Base-by-base conservation (phyloP, 2,797 vertebrate genomes). In the Anguilla marmorata region DNA sequence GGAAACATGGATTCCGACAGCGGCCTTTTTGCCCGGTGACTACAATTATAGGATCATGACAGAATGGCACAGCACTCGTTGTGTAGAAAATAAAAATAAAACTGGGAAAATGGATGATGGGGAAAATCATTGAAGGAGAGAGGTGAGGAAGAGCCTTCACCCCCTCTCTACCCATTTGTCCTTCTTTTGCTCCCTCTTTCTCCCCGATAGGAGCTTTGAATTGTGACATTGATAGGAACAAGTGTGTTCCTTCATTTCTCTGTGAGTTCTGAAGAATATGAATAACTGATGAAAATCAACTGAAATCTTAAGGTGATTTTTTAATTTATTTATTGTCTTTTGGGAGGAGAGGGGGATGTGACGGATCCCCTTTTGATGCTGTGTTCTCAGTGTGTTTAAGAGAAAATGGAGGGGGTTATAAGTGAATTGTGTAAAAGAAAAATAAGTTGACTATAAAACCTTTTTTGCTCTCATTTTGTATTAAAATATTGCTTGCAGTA, bases 401-500 rank as follows among this genome's bases (percentile, higher is more conserved):
- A 93, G n/a, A 90, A 90, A 52, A 90, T 87, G 90, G 88, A 87
- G 76, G 87, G 58, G 90, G 52, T 72, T 56, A 92, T 30, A 91
- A 93, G 91, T 92, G 91, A 93, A 92, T 92, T 94, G 93, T 96
- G 95, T 96, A 94, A 93, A 95, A 94, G 93, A 93, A 89, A 91
- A 94, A 94, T 74, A 94, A 94, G 93, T 93, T 93, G 94, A 96
- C 95, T 95, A 96, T 96, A 94, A 96, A 95, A 93, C 72, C 89
- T 92, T 93, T 93, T 95, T 95, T 95, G 94, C 94, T 95, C 94
- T 93, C 94, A 95, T 97, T 97, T 96, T 96, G 95, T 96, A 97
- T 96, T 96, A 97, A 96, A 94, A 95, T 94, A 93, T 96, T 96
- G 96, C 95, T 96, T 96, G 96, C 96, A 96, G 94, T 96, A 96